A percentile compares a stretch with the other conserved stretches of the same genome.
These are phyloP conservation scores for Baccha elongata DNA, from an alignment of 2,888 invertebrate species.

Conservation along the genomic window DNA sequence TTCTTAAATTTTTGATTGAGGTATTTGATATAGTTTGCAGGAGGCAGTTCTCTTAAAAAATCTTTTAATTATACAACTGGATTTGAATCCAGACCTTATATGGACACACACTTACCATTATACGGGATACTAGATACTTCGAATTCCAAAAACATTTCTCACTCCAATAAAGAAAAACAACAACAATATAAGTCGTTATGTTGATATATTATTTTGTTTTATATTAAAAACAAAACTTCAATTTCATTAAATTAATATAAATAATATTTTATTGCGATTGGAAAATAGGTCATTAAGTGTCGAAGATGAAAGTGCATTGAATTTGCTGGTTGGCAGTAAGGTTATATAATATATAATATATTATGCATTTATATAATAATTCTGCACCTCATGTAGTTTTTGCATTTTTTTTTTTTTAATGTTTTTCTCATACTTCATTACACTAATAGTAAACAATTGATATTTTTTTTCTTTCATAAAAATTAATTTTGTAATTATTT, in stretches of 20 bases:
- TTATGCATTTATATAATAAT: slow-evolving; percentile 54
- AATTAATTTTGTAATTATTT: slow-evolving; percentile 59
- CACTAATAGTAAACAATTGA: slow-evolving; percentile 71
- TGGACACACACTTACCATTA: no score
- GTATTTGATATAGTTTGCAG: no score
- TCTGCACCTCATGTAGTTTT: slow-evolving; percentile 62
- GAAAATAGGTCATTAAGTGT: slow-evolving; percentile 70
- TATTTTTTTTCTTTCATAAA: slow-evolving; percentile 47
- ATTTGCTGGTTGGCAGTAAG: slow-evolving; percentile 70
- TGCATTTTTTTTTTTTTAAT: slow-evolving; percentile 26
- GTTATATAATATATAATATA: slow-evolving; percentile 29
- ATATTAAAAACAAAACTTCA: slow-evolving; percentile 9
- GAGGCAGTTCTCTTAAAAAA: no score
- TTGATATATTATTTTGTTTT: slow-evolving; percentile 4
- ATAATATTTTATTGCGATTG: slow-evolving; percentile 71
- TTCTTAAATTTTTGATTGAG: no score
- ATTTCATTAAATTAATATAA: slow-evolving; percentile 63
- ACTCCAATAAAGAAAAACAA: slow-evolving; percentile 8
- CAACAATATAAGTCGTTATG: background rate
- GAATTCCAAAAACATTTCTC: no score
- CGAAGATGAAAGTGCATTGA: slow-evolving; percentile 70
- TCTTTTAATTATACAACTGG: no score
- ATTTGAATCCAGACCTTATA: no score
- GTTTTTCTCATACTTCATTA: slow-evolving; percentile 61
- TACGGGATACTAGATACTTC: no score